A percentile compares a stretch with the other conserved stretches of the same genome.
phyloP scores from a whole-genome alignment of 2,113 vertebrate species.

The Leucoraja erinaceus region DNA sequence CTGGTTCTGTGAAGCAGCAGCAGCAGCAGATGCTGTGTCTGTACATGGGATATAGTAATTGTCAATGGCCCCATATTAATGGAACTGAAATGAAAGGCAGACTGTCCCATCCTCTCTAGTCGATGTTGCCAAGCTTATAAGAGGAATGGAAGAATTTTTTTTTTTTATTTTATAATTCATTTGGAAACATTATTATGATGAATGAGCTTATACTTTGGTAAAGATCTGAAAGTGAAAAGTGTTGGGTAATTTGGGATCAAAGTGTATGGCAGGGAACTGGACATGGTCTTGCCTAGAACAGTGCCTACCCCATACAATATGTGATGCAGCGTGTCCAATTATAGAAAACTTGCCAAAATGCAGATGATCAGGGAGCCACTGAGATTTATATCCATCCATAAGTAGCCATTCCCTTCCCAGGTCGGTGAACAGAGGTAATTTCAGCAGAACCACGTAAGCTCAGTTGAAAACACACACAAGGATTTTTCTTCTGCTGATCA shows the following conservation, averaged over 20 bases:
- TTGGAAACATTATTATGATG: not conserved
- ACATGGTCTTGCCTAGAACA: not conserved
- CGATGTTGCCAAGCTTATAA: not conserved
- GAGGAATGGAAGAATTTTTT: not conserved
- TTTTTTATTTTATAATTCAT: not conserved
- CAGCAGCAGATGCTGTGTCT: not conserved
- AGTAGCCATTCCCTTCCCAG: not conserved
- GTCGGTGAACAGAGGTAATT: not conserved
- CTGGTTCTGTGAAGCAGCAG: too few relatives aligned
- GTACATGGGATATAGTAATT: not conserved
- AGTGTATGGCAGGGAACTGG: not conserved
- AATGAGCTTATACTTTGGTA: not conserved
- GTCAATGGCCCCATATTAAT: not conserved
- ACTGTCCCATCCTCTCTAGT: not conserved
- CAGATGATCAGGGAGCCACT: not conserved
- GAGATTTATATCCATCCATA: not conserved
- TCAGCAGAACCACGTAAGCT: not conserved
- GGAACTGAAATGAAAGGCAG: not conserved
- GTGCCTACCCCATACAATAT: not conserved
- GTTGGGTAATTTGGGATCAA: not conserved
- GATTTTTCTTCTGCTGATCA: not conserved
- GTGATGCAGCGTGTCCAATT: not conserved
- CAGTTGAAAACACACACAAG: not conserved
- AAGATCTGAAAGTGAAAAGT: not conserved
- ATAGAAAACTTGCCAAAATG: not conserved